Evolutionary conservation across 2,888 invertebrate genomes (phyloP).

Genomic region (Zygogramma bicolorata): DNA sequence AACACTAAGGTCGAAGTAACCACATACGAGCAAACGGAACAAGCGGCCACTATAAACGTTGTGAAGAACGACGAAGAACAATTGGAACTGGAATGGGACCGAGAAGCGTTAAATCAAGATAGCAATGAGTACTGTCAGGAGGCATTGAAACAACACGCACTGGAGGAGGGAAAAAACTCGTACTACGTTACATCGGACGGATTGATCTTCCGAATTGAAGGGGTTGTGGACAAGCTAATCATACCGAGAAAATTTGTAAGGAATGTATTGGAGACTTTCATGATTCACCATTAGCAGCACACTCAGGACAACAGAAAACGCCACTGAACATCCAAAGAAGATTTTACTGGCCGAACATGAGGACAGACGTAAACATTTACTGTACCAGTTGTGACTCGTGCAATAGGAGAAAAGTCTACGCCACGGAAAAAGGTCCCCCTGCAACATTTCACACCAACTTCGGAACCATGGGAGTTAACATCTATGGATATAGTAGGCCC

Average conservation of each 20-base stretch:
- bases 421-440: conserved; percentile 43
- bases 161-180: background rate
- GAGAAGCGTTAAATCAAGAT: conserved; percentile 9
- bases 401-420: conserved; percentile 46
- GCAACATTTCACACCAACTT: conserved; percentile 41
- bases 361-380: conserved; percentile 45
- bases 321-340: conserved; percentile 37
- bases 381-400: conserved; percentile 49
- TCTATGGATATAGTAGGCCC: conserved; percentile 56
- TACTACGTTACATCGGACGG: conserved; percentile 8
- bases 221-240: too few species aligned
- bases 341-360: conserved; percentile 52
- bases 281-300: too few species aligned
- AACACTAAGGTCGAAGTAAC: background rate
- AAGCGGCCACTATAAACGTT: background rate
- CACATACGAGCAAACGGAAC: conserved; percentile 3
- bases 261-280: too few species aligned
- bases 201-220: too few species aligned
- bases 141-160: background rate
- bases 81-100: conserved; percentile 23
- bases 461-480: conserved; percentile 45
- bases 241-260: too few species aligned
- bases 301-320: conserved; percentile 53
- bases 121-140: conserved; percentile 7
- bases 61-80: background rate